A percentile compares a stretch with the other conserved stretches of the same genome.
Conservation (phyloP, 1,140 invertebrate genomes). For the Rhagoletis zephyria region DNA sequence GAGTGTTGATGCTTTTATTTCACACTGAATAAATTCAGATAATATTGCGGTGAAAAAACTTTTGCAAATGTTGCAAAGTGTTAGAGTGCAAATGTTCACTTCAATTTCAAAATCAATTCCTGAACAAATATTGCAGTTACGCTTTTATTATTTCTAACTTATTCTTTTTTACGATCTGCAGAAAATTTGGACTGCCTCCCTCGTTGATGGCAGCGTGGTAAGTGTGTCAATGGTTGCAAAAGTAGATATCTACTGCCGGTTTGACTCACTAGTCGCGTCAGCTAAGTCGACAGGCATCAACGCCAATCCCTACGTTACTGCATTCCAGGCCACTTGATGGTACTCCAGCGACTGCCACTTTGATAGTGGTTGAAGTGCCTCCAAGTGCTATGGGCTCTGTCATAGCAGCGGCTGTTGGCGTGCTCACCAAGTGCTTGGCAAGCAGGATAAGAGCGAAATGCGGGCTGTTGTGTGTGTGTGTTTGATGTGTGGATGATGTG, state of each 20-base stretch:
- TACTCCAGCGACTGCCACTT: conserved; percentile 49
- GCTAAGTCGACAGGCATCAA: neutral
- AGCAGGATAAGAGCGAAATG: conserved; percentile 41
- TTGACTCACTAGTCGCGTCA: neutral
- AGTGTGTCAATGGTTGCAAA: conserved; percentile 43
- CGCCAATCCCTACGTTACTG: conserved; percentile 1
- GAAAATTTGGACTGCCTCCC: neutral
- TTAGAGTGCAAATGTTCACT: neutral
- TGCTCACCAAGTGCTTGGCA: conserved; percentile 17
- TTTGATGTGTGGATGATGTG: neutral
- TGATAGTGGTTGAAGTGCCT: conserved; percentile 45
- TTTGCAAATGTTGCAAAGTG: neutral
- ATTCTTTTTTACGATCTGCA: neutral
- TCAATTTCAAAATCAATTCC: conserved; percentile 4
- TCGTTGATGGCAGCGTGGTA: conserved; percentile 17
- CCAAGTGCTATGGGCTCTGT: neutral
- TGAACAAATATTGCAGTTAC: neutral
- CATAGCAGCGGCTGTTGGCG: neutral
- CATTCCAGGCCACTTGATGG: conserved; percentile 25
- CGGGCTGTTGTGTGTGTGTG: neutral
- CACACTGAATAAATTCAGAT: neutral
- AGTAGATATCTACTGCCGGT: neutral
- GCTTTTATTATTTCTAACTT: neutral
- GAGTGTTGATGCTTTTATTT: neutral
- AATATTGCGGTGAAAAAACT: neutral